Base-by-base conservation (phyloP, 2,888 invertebrate genomes). In the Odontothrips loti region DNA sequence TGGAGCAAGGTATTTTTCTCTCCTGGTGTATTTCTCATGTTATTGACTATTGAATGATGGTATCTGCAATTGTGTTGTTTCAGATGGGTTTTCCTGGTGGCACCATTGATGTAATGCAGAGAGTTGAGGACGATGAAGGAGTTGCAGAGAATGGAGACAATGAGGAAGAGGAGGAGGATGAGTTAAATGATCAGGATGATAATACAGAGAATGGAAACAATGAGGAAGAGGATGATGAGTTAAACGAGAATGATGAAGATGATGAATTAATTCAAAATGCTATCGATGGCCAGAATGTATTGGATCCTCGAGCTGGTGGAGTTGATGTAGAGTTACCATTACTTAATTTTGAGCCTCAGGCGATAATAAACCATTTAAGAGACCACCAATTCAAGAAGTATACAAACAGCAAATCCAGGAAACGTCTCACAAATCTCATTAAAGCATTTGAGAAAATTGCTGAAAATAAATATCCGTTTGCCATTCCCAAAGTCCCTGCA, bases 301-400 rank as follows among this genome's bases (percentile, higher is more conserved):
- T 93, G 29, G 96, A 96, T 89, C 95, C 95, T 0, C 89, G 96
- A 79, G 96, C 96, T 2, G 96, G 96, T 0, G 90, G 91, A 81
- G 93, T 95, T 0, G 90, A 95, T 87, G 95, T 95, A 6, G 89
- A 89, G 79, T 90, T 96, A 83, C 91, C 93, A 0, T 91, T 92
- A 83, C 87, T 96, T 80, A 90, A 91, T 12, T 92, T 95, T 58
- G 90, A 93, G 84, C 90, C 92, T 0, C 85, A 87, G 47, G 86
- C 88, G 79, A 87, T 96, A 9, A 90, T 90, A 0, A 86, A 87
- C 2, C 87, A 91, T 27, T 80, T 84, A 15, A 79, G 43, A 4
- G 80, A 82, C 79, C 82, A 81, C 84, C 84, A 27, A 83, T 84
- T 63, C 75, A 84, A 79, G 83, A 84, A 81, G 80, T 83, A 80